Conservation (phyloP, 1,140 invertebrate species). For the Microplitis mediator region DNA sequence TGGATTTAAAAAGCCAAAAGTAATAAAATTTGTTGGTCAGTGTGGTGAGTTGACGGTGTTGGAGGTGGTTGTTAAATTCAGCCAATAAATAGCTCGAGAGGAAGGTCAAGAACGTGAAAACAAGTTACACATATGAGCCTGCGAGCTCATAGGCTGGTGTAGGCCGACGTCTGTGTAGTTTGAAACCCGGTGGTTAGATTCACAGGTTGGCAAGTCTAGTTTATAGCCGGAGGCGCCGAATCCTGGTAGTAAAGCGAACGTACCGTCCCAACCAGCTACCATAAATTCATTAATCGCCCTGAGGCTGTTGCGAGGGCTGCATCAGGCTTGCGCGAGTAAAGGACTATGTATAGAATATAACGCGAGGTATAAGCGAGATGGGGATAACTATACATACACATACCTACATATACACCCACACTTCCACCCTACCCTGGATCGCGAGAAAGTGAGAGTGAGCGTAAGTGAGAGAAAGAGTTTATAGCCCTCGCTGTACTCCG, state of each 20-base stretch:
- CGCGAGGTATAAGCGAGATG: background rate
- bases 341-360: background rate
- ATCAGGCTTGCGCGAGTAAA: constrained; percentile 26
- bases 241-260: constrained; percentile 47
- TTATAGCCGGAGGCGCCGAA: constrained; percentile 51
- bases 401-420: no score
- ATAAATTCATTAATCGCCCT: constrained; percentile 56
- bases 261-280: constrained; percentile 44
- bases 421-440: no score
- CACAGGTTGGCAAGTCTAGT: constrained; percentile 50
- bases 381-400: constrained; percentile 28
- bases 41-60: background rate
- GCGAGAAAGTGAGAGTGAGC: no score
- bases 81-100: background rate
- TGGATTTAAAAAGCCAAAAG: no score
- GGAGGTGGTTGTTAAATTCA: background rate
- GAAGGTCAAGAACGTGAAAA: constrained; percentile 16
- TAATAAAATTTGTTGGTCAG: background rate
- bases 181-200: constrained; percentile 46
- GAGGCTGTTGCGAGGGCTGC: constrained; percentile 29
- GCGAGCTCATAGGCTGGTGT: background rate
- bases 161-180: constrained; percentile 19
- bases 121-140: background rate
- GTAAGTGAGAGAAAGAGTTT: no score
- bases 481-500: no score